Base-by-base conservation (phyloP, 2,888 invertebrate genomes). In the Imbricaverruca yamaguchii region DNA sequence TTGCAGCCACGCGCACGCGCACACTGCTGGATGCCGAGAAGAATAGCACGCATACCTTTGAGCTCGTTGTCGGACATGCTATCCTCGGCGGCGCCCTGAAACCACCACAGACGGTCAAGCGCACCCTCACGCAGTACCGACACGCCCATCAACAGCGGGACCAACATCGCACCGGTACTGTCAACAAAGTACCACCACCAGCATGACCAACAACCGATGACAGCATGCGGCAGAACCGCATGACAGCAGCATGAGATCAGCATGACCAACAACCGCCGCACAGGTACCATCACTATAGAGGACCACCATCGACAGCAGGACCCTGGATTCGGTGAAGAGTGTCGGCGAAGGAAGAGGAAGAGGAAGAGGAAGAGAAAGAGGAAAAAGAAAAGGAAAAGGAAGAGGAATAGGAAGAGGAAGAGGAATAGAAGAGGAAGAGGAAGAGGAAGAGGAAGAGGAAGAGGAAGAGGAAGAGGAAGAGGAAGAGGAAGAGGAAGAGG, bases 211-310 rank as follows among this genome's bases (percentile, higher is more conserved):
- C 18, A 6, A 61, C 6, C 18, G 18, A 61, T 61, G 18, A 10
- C 57, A 57, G 57, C 57, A 18, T 61, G 61, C 0, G 89, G 89
- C 83, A 84, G 85, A 82, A 23, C n/a, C n/a, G n/a, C 80, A 65
- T 74, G 18, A 61, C 74, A 55, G 25, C 25, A 56, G n/a, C 67
- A 21, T 59, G 39, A 59, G 56, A n/a, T 59, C 57, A 80, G 56
- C 61, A 21, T 56, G 56, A n/a, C 12, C 23, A 67, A 21, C 65
- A 23, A 56, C 55, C 61, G 61, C 61, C 10, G 61, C 12, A 12
- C 61, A 4, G 4, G 61, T 63, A 18, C 15, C 61, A 21, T 63
- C 61, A 63, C 61, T 18, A 21, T 3, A 53, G 39, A 63, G 81
- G 1, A 39, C 39, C 39, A 39, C 4, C 39, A 39, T n/a, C n/a